These are phyloP conservation scores for Trypoxylus dichotomus DNA, from an alignment of 1,140 invertebrate genomes.

Conservation along the genomic window DNA sequence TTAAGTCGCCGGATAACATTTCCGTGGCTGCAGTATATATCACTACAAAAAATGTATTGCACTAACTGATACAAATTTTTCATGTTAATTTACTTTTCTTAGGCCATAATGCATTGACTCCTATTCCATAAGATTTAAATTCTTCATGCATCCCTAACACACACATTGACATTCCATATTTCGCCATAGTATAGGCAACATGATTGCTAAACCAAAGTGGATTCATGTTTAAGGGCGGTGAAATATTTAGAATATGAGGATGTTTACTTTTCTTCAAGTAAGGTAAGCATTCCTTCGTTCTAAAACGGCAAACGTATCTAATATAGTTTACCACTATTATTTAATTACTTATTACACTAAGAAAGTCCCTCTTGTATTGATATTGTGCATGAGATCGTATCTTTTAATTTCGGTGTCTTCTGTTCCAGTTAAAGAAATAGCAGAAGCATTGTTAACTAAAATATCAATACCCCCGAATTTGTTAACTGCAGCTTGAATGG, in stretches of 20 bases:
- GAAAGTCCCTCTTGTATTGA: slow-evolving; percentile 92
- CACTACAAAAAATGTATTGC: too few relatives aligned
- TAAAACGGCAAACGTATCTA: slow-evolving; percentile 50
- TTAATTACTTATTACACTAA: slow-evolving; percentile 68
- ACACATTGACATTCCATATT: slow-evolving; percentile 99
- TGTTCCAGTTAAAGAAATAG: slow-evolving; percentile 90
- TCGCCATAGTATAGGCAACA: slow-evolving; percentile 97
- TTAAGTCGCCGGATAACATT: slow-evolving; percentile 81
- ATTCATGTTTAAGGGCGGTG: slow-evolving; percentile 90
- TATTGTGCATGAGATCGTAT: slow-evolving; percentile 92
- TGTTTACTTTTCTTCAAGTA: slow-evolving; percentile 86
- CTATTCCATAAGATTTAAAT: slow-evolving; percentile 80
- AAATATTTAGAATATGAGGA: slow-evolving; percentile 95
- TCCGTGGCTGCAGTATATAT: slow-evolving; percentile 96
- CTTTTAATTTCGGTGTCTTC: slow-evolving; percentile 90
- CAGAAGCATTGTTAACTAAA: slow-evolving; percentile 94
- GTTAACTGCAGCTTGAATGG: slow-evolving; percentile 84
- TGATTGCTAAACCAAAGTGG: slow-evolving; percentile 91
- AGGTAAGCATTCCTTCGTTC: slow-evolving; percentile 91
- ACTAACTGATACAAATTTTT: too few relatives aligned
- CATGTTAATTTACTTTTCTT: slow-evolving; percentile 71
- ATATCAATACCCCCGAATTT: slow-evolving; percentile 98
- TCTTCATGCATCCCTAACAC: slow-evolving; percentile 95
- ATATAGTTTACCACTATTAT: background rate
- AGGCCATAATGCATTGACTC: slow-evolving; percentile 97